Evolutionary conservation across 2,888 invertebrate genomes (phyloP).

Genomic region (Ganaspis brasiliensis): DNA sequence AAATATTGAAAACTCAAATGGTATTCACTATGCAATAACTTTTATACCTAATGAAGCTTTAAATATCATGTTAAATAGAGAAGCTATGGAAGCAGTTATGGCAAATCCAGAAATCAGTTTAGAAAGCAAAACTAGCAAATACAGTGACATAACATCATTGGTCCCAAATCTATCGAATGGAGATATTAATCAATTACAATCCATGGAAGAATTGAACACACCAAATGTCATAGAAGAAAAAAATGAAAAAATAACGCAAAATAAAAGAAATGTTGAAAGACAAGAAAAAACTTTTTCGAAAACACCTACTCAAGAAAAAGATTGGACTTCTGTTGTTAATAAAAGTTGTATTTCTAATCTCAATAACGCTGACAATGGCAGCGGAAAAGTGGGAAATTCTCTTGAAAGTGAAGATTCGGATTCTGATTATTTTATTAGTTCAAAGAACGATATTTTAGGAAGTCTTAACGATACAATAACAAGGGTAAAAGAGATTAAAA

Average conservation of each 20-base stretch:
- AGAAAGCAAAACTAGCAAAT: background rate
- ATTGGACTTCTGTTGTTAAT: background rate
- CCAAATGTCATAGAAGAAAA: background rate
- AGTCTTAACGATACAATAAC: slow-evolving; percentile 76
- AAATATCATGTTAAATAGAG: slow-evolving; percentile 49
- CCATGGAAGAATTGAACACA: background rate
- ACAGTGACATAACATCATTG: background rate
- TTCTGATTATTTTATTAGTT: slow-evolving; percentile 68
- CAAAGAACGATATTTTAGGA: slow-evolving; percentile 71
- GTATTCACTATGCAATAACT: slow-evolving; percentile 67
- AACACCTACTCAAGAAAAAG: background rate
- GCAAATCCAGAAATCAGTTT: slow-evolving; percentile 26
- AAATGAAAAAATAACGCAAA: background rate
- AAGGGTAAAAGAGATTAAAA: slow-evolving; percentile 76
- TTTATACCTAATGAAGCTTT: slow-evolving; percentile 63
- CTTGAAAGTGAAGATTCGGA: slow-evolving; percentile 59
- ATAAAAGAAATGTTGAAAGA: background rate
- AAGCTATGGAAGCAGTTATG: slow-evolving; percentile 27
- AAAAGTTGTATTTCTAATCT: background rate
- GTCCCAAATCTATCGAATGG: background rate
- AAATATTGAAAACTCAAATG: slow-evolving; percentile 50
- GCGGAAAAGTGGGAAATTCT: slow-evolving; percentile 32
- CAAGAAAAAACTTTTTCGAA: background rate
- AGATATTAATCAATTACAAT: background rate
- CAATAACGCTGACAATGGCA: background rate